Conservation (phyloP, 2,797 vertebrate genomes). For the Pelochelys cantorii region DNA sequence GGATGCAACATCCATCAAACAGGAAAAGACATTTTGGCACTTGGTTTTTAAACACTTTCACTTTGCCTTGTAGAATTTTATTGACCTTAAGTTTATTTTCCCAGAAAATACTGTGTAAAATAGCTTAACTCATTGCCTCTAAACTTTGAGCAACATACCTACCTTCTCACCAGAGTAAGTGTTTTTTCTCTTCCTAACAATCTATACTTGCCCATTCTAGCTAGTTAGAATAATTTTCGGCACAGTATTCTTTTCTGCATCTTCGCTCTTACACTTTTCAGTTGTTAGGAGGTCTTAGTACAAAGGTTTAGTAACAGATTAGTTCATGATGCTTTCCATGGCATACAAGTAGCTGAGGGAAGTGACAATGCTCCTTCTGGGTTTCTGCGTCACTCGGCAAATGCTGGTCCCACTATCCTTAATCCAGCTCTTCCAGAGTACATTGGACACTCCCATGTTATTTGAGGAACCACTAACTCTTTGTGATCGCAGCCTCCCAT, state of each 20-base stretch:
- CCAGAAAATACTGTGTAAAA: not conserved
- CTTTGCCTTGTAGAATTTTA: not conserved
- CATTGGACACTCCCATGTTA: not conserved
- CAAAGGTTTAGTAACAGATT: not conserved
- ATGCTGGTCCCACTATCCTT: not conserved
- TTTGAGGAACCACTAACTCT: not conserved
- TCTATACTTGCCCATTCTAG: not conserved
- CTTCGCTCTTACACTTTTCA: not conserved
- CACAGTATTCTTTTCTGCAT: not conserved
- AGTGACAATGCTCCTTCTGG: not conserved
- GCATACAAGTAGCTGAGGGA: not conserved
- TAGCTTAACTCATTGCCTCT: not conserved
- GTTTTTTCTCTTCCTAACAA: not conserved
- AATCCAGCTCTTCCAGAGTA: not conserved
- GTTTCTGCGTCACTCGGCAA: not conserved
- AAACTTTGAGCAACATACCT: not conserved
- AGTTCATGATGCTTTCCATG: not conserved
- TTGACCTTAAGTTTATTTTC: not conserved
- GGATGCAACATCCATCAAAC: not conserved
- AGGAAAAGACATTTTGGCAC: not conserved
- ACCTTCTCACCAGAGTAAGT: not conserved
- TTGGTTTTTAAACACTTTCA: not conserved
- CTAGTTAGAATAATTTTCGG: not conserved
- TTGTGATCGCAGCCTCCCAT: not conserved
- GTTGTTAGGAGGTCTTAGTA: not conserved